phyloP scores from a whole-genome alignment of 1,140 invertebrate species.

The Drosophila funebris region DNA sequence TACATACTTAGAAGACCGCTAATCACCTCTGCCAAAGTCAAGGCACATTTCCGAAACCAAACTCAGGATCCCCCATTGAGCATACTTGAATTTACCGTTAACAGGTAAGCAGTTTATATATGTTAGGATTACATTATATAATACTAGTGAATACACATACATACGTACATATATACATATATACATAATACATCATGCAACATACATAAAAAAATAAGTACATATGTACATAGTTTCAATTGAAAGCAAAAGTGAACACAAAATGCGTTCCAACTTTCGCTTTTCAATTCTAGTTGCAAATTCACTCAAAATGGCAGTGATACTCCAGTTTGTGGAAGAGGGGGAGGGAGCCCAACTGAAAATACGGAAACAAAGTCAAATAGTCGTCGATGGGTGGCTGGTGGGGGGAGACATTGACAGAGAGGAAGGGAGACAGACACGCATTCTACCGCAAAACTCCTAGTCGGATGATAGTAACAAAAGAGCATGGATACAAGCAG shows the following conservation, averaged over 20 bases:
- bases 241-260: background rate
- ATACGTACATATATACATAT: background rate
- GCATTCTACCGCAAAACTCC: slow-evolving; percentile 39
- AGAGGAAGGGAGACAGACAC: background rate
- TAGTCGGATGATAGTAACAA: background rate
- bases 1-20: slow-evolving; percentile 6
- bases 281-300: background rate
- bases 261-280: too few relatives aligned
- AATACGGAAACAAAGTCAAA: slow-evolving; percentile 35
- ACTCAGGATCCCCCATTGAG: slow-evolving; percentile 11
- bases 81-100: slow-evolving; percentile 5
- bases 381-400: slow-evolving; percentile 10
- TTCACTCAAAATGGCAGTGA: background rate
- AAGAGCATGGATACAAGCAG: background rate
- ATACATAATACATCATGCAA: too few relatives aligned
- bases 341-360: background rate
- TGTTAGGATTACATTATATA: too few relatives aligned
- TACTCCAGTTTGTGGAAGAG: background rate
- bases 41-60: slow-evolving; percentile 4
- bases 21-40: slow-evolving; percentile 17
- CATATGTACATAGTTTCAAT: background rate
- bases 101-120: slow-evolving; percentile 32
- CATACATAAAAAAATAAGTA: background rate
- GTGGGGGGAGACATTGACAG: background rate
- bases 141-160: background rate